Evolutionary conservation across 2,113 vertebrate genomes (phyloP), one percentile per base, ranked within the genome.

Genomic region (Trogon surrucura): DNA sequence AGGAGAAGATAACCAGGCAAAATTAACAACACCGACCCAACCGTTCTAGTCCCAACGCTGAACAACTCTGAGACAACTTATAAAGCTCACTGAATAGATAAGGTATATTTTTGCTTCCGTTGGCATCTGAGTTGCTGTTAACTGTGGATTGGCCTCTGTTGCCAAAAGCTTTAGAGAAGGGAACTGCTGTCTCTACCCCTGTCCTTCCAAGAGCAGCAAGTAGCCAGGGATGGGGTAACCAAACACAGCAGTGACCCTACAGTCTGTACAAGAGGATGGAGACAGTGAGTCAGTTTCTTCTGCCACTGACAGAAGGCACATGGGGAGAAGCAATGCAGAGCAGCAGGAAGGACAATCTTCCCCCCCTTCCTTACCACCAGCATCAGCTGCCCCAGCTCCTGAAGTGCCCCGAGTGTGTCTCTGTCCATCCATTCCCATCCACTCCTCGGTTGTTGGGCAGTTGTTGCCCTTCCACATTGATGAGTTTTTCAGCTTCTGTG

Each of bases 291-390:
- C 44, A 34, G 41, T 32, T 41, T 62, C 60, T 87, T 36, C 48
- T 38, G 51, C 23, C 17, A 3, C 34, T 8, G 47, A 19, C 58
- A 51, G 16, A 53, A 56, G 36, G 29, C 3, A 0, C 0, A 3
- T 18, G 26, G 57, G 18, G 18, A 10, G 25, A 53, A 65, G 23
- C 25, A 23, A 27, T 4, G 48, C 26, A 8, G 26, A 45, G 38
- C 11, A 23, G 32, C 5, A 8, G 25, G 27, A 62, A 54, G 3
- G 14, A 14, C 36, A 69, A 19, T 2, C 7, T 50, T 11, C 16
- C 45, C 13, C 11, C 18, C 21, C 15, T 32, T 69, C 53, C 74
- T 44, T 7, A 20, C 19, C 47, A 41, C n/a, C 21, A 3, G 0
- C 29, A 61, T 11, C 71, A 72, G 20, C 32, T 80, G 15, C n/a